Evolutionary conservation across 2,888 invertebrate species (phyloP).

Genomic region (Masnerella sp.): DNA sequence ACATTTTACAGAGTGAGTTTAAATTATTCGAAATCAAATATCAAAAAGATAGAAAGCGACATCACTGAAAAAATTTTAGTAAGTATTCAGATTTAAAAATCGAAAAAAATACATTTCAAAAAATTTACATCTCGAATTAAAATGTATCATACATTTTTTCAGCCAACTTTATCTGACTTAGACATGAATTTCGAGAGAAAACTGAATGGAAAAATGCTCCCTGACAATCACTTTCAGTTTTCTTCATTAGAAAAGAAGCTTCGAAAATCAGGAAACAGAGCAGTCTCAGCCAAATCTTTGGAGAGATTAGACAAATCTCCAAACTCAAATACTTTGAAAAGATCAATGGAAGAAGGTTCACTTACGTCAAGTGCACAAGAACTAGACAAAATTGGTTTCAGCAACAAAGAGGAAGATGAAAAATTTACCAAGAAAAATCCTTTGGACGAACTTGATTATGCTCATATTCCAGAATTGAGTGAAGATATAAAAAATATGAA

Average conservation of each 20-base stretch:
- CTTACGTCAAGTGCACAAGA: constrained; percentile 41
- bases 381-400: constrained; percentile 46
- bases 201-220: constrained; percentile 43
- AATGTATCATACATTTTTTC: not conserved
- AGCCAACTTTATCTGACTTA: constrained; percentile 61
- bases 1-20: constrained; percentile 58
- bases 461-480: constrained; percentile 7
- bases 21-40: constrained; percentile 63
- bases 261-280: constrained; percentile 62
- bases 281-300: constrained; percentile 36
- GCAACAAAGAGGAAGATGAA: constrained; percentile 36
- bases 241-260: constrained; percentile 64
- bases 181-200: constrained; percentile 63
- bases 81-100: not conserved
- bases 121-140: not conserved
- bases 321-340: constrained; percentile 38
- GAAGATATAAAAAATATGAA: constrained; percentile 7
- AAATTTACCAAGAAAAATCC: constrained; percentile 5
- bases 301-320: constrained; percentile 35
- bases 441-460: constrained; percentile 16
- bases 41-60: constrained; percentile 62
- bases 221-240: constrained; percentile 14
- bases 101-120: not conserved
- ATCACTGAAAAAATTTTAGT: constrained; percentile 6
- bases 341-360: constrained; percentile 43